Conservation (phyloP, 1,140 invertebrate genomes). For the Condylostylus longicornis region DNA sequence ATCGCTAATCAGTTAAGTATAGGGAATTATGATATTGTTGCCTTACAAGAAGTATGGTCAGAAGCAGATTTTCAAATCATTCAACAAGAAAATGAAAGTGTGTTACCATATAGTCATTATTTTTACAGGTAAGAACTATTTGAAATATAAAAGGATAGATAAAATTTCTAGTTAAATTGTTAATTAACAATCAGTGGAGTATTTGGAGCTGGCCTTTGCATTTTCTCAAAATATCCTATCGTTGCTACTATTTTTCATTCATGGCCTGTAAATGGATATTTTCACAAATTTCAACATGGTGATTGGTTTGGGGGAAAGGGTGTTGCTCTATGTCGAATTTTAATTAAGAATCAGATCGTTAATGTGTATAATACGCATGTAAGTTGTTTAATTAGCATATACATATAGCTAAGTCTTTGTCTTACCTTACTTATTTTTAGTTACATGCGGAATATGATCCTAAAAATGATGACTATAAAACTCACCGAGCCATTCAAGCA, state of each 20-base stretch:
- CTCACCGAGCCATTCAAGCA: constrained; percentile 80
- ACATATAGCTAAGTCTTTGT: constrained; percentile 1
- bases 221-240: constrained; percentile 79
- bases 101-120: constrained; percentile 77
- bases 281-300: constrained; percentile 90
- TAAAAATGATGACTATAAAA: constrained; percentile 72
- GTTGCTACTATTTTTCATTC: constrained; percentile 77
- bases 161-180: constrained; percentile 1
- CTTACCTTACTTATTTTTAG: too few relatives aligned
- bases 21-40: constrained; percentile 70
- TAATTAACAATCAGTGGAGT: constrained; percentile 53
- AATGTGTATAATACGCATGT: constrained; percentile 89
- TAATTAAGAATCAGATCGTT: constrained; percentile 48
- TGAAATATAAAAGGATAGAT: not conserved
- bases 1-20: constrained; percentile 57
- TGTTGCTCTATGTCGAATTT: constrained; percentile 71
- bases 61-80: constrained; percentile 55
- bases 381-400: too few relatives aligned
- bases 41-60: constrained; percentile 84
- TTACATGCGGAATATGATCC: constrained; percentile 89
- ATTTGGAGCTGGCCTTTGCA: constrained; percentile 78
- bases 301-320: constrained; percentile 99
- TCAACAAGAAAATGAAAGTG: constrained; percentile 39
- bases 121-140: constrained; percentile 62
- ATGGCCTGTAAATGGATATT: constrained; percentile 91